phyloP scores from a whole-genome alignment of 2,113 vertebrate species.

The Chrysemys picta region DNA sequence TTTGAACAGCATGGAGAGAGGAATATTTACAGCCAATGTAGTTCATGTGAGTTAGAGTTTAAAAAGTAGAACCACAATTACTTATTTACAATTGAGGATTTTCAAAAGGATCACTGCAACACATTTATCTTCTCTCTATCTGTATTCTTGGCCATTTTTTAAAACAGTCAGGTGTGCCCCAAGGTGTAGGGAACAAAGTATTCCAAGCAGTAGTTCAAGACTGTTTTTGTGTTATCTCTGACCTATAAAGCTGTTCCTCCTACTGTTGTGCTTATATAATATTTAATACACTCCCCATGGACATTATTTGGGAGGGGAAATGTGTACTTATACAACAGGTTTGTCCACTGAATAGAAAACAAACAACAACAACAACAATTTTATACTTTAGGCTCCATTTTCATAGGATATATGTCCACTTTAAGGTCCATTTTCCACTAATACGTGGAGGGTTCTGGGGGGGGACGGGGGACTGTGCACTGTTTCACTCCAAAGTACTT shows the following conservation, averaged over 20 bases:
- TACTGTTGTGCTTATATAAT: neutral
- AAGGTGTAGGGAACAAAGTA: neutral
- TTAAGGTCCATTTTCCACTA: neutral
- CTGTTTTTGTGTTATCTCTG: rapidly evolving
- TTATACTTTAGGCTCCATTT: neutral
- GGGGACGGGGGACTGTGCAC: neutral
- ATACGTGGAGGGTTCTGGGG: neutral
- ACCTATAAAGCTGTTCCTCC: slow-evolving; percentile 3
- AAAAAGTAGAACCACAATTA: neutral
- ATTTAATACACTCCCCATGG: neutral
- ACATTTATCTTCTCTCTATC: neutral
- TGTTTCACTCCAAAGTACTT: neutral
- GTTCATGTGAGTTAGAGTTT: neutral
- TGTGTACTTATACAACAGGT: slow-evolving; percentile 39
- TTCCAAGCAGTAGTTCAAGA: neutral
- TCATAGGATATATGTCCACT: neutral
- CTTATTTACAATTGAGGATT: rapidly evolving
- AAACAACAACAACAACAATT: neutral
- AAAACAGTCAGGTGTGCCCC: neutral
- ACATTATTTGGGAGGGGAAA: slow-evolving; percentile 34
- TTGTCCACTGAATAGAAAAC: slow-evolving; percentile 36
- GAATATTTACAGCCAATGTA: rapidly evolving
- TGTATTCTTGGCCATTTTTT: neutral
- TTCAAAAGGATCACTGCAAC: rapidly evolving
- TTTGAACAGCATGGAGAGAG: rapidly evolving